phyloP scores from a whole-genome alignment of 2,888 invertebrate species.

The Lepidochrysops patricia region DNA sequence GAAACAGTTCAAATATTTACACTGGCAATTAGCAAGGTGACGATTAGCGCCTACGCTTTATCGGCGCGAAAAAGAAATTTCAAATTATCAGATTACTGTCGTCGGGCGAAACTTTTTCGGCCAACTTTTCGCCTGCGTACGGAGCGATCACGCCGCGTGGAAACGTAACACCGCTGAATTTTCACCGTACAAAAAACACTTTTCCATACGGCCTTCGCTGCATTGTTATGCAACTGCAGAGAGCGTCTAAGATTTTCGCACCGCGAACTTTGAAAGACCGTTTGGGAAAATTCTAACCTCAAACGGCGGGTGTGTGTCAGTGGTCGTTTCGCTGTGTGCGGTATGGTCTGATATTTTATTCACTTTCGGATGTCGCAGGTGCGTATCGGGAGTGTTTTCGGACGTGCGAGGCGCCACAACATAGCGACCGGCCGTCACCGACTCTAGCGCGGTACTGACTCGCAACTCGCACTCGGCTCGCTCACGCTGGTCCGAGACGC shows the following conservation, averaged over 20 bases:
- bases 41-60: slow-evolving; percentile 31
- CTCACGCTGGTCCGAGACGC: not conserved
- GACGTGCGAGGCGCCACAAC: slow-evolving; percentile 37
- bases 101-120: slow-evolving; percentile 46
- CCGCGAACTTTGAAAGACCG: slow-evolving; percentile 39
- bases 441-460: slow-evolving; percentile 59
- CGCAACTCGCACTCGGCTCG: slow-evolving; percentile 19
- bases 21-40: slow-evolving; percentile 39
- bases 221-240: slow-evolving; percentile 66
- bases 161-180: slow-evolving; percentile 41
- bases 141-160: slow-evolving; percentile 43
- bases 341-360: slow-evolving; percentile 19
- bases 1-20: slow-evolving; percentile 37
- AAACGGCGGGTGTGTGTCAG: slow-evolving; percentile 25
- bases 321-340: slow-evolving; percentile 16
- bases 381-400: slow-evolving; percentile 39
- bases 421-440: slow-evolving; percentile 42
- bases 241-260: slow-evolving; percentile 39
- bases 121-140: slow-evolving; percentile 47
- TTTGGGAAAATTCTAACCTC: slow-evolving; percentile 49
- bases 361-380: slow-evolving; percentile 44
- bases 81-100: slow-evolving; percentile 60
- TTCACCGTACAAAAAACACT: slow-evolving; percentile 46
- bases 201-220: slow-evolving; percentile 61
- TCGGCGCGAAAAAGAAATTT: slow-evolving; percentile 52